A percentile compares a stretch with the other conserved stretches of the same genome.
Evolutionary conservation across 2,113 vertebrate species (phyloP).

Genomic region (Cheirogaleus medius): DNA sequence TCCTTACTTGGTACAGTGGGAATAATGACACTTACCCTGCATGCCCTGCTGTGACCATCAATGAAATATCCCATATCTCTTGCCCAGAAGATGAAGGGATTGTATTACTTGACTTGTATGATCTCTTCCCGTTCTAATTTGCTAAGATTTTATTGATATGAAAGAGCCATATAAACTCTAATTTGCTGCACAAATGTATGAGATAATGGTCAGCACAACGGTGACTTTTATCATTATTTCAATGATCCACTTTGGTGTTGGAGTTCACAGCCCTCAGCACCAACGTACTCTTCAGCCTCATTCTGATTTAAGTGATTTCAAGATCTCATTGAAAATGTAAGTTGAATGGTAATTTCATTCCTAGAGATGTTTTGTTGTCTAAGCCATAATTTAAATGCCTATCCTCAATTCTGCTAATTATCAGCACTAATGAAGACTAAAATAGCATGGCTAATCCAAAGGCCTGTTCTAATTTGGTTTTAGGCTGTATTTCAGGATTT

Average conservation of each 20-base stretch:
- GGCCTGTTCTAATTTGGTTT: conserved; percentile 53
- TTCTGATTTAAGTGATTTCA: conserved; percentile 43
- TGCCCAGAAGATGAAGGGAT: not conserved
- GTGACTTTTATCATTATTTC: not conserved
- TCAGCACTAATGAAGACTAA: conserved; percentile 65
- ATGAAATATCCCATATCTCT: not conserved
- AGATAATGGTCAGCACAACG: not conserved
- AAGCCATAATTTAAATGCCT: conserved; percentile 68
- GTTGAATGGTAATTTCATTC: conserved; percentile 62
- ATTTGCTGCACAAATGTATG: conserved; percentile 3
- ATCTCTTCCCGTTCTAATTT: conserved; percentile 19
- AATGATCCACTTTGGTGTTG: not conserved
- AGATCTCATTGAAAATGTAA: conserved; percentile 64
- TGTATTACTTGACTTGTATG: not conserved
- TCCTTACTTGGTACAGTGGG: not conserved
- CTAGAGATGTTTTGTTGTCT: conserved; percentile 60
- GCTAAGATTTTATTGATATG: conserved; percentile 14
- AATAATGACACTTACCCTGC: not conserved
- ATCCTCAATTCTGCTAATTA: conserved; percentile 68
- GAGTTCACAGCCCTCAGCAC: conserved; percentile 25
- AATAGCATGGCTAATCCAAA: conserved; percentile 58
- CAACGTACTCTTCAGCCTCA: not conserved
- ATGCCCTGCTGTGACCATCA: not conserved
- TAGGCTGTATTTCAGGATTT: conserved; percentile 29
- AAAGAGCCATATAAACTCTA: not conserved